phyloP scores from a whole-genome alignment of 2,888 invertebrate genomes.

The Embidobia sp. region DNA sequence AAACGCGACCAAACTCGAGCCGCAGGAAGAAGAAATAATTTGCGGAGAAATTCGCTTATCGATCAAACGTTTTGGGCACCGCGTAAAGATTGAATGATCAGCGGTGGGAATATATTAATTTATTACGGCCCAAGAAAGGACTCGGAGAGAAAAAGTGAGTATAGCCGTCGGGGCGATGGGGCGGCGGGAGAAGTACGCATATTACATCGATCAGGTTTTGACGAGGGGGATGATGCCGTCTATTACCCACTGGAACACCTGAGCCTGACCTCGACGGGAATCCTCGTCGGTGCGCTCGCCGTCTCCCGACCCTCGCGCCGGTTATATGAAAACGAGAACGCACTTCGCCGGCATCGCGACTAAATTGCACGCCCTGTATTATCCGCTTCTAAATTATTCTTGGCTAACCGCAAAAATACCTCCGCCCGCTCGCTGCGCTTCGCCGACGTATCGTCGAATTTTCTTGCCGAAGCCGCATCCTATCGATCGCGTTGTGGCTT shows the following conservation, averaged over 20 bases:
- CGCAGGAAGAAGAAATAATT: neutral
- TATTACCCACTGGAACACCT: conserved; percentile 79
- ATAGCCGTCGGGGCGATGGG: neutral
- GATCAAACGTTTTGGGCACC: conserved; percentile 28
- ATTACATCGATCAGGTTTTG: conserved; percentile 80
- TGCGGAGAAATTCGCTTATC: conserved; percentile 6
- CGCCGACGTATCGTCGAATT: conserved; percentile 61
- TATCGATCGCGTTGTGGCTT: conserved; percentile 60
- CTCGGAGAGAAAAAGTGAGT: conserved; percentile 7
- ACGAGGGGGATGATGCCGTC: conserved; percentile 77
- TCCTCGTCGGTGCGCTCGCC: conserved; percentile 58
- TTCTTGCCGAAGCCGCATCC: conserved; percentile 39
- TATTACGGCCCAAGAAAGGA: conserved; percentile 37
- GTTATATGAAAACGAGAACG: conserved; percentile 76
- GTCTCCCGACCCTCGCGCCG: conserved; percentile 43
- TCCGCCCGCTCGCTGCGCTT: conserved; percentile 63
- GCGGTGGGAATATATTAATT: conserved; percentile 56
- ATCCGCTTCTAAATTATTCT: conserved; percentile 78
- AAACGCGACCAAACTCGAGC: too few relatives aligned
- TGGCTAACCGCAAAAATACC: conserved; percentile 79
- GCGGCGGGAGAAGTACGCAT: conserved; percentile 70
- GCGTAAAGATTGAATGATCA: conserved; percentile 48
- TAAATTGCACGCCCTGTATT: conserved; percentile 74
- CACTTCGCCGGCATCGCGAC: conserved; percentile 72
- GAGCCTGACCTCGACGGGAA: conserved; percentile 71